A percentile compares a stretch with the other conserved stretches of the same genome.
Evolutionary conservation across 2,888 invertebrate genomes (phyloP).

Genomic region (Odiellus spinosus): DNA sequence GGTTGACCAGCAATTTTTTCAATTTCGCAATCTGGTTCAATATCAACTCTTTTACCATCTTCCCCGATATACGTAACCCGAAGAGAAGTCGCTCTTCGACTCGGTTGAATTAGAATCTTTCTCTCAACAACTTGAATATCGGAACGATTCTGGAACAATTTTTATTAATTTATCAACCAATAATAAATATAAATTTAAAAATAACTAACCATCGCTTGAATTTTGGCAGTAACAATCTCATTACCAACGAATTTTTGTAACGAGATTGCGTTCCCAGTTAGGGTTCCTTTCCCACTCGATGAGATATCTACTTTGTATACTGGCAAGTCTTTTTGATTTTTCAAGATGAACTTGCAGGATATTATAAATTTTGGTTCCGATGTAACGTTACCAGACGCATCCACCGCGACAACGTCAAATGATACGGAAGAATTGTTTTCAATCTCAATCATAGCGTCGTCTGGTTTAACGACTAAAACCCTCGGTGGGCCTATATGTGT

Average conservation of each 20-base stretch:
- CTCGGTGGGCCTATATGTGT: conserved; percentile 4
- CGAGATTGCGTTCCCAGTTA: not conserved
- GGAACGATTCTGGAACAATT: conserved; percentile 24
- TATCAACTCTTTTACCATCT: conserved; percentile 17
- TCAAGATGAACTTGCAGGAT: conserved; percentile 3
- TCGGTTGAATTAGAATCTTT: conserved; percentile 25
- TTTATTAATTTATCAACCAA: not conserved
- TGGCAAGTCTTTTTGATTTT: not conserved
- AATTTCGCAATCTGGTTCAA: conserved; percentile 23
- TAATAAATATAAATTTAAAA: not conserved
- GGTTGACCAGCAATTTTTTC: conserved; percentile 22
- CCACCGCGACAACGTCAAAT: conserved; percentile 6
- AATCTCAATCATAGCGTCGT: conserved; percentile 5
- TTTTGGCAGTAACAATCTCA: not conserved
- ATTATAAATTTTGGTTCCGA: conserved; percentile 5
- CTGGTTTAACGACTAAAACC: conserved; percentile 5
- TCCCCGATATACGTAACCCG: conserved; percentile 20
- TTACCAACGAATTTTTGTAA: not conserved
- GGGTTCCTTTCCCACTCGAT: not conserved
- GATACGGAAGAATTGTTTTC: conserved; percentile 9
- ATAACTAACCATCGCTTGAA: not conserved
- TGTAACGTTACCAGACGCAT: conserved; percentile 9
- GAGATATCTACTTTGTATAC: conserved; percentile 1
- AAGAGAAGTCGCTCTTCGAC: conserved; percentile 23
- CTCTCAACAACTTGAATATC: conserved; percentile 23